These are phyloP conservation scores for Diabrotica undecimpunctata DNA, from an alignment of 1,140 invertebrate genomes.

Conservation along the genomic window DNA sequence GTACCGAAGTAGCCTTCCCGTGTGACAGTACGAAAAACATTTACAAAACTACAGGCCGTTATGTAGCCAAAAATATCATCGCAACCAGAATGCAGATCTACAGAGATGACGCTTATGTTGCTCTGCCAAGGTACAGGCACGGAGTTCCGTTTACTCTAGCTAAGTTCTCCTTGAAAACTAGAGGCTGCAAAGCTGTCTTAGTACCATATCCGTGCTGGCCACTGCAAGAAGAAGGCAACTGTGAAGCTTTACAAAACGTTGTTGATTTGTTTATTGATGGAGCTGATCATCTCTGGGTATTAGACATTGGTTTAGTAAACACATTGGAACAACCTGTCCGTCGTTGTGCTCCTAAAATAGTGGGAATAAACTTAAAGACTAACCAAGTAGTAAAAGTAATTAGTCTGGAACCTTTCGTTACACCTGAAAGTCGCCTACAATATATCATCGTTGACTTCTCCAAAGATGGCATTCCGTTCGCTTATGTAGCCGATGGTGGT, in stretches of 20 bases:
- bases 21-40: constrained; percentile 57
- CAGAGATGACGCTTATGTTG: constrained; percentile 55
- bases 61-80: constrained; percentile 56
- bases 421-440: constrained; percentile 56
- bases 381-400: constrained; percentile 60
- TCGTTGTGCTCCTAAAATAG: constrained; percentile 63
- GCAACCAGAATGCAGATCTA: constrained; percentile 58
- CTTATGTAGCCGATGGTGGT: constrained; percentile 57
- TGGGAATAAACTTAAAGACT: constrained; percentile 57
- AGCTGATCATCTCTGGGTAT: constrained; percentile 62
- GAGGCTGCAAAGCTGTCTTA: constrained; percentile 48
- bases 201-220: constrained; percentile 61
- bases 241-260: constrained; percentile 58
- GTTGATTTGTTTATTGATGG: constrained; percentile 58
- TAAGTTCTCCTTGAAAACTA: constrained; percentile 51
- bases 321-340: constrained; percentile 59
- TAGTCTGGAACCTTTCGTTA: constrained; percentile 54
- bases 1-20: constrained; percentile 55
- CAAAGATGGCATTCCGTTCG: constrained; percentile 48
- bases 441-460: constrained; percentile 60
- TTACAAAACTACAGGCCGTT: constrained; percentile 54
- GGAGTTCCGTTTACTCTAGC: constrained; percentile 62
- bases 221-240: constrained; percentile 60
- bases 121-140: constrained; percentile 53
- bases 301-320: constrained; percentile 65